A percentile compares a stretch with the other conserved stretches of the same genome.
Evolutionary conservation across 1,140 invertebrate genomes (phyloP).

Genomic region (Popillia japonica): DNA sequence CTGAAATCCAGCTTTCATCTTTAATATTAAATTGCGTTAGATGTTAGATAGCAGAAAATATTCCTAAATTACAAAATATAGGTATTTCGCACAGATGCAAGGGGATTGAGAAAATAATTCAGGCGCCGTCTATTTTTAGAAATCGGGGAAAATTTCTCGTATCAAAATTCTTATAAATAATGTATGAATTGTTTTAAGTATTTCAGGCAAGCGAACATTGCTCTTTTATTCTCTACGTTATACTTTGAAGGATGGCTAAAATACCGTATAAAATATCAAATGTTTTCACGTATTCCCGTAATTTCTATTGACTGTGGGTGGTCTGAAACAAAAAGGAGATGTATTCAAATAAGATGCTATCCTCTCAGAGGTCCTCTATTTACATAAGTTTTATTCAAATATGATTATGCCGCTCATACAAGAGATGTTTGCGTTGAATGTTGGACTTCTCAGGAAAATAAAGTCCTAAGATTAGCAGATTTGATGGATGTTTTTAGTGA

Average conservation of each 20-base stretch:
- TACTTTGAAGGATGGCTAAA: neutral
- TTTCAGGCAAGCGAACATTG: conserved; percentile 3
- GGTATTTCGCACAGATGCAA: neutral
- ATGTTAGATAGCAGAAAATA: neutral
- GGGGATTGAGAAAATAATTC: neutral
- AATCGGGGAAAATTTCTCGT: neutral
- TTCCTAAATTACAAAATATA: neutral
- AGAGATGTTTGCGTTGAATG: too few species aligned
- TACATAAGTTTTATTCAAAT: conserved; percentile 4
- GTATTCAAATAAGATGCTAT: conserved; percentile 6
- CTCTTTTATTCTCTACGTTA: neutral
- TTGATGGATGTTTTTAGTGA: too few species aligned
- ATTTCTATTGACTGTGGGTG: neutral
- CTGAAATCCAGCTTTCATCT: neutral
- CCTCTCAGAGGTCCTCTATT: neutral
- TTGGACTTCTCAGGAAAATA: too few species aligned
- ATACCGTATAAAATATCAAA: neutral
- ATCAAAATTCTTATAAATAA: conserved; percentile 4
- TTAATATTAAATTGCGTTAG: neutral
- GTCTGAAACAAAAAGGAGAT: conserved; percentile 2
- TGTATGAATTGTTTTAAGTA: neutral
- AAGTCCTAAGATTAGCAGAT: too few species aligned
- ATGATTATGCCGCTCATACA: too few species aligned
- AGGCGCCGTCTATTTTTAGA: neutral
- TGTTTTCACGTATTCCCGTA: neutral